A percentile compares a stretch with the other conserved stretches of the same genome.
These are phyloP conservation scores for Heliconius erato DNA, from an alignment of 2,888 invertebrate genomes.

Conservation along the genomic window DNA sequence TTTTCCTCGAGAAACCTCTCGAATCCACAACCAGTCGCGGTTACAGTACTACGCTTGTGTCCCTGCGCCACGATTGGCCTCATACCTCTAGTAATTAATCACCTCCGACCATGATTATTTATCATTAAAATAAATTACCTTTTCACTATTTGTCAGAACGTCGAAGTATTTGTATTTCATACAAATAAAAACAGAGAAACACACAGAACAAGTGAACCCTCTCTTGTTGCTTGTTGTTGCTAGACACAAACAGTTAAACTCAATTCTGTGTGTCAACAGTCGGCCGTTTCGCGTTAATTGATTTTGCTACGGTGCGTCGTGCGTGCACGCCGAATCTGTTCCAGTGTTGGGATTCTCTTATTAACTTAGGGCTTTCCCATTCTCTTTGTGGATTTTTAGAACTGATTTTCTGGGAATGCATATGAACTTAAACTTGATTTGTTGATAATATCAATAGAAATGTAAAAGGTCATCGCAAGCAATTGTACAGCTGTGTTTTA, in stretches of 20 bases:
- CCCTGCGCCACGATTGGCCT: too few relatives aligned
- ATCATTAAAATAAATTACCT: constrained; percentile 21
- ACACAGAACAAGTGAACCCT: constrained; percentile 30
- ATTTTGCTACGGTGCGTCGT: constrained; percentile 55
- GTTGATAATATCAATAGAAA: neutral
- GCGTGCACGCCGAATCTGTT: constrained; percentile 55
- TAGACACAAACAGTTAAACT: constrained; percentile 51
- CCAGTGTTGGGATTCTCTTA: constrained; percentile 55
- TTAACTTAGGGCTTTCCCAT: constrained; percentile 62
- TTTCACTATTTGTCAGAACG: neutral
- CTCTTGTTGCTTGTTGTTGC: constrained; percentile 44
- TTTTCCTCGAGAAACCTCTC: too few relatives aligned
- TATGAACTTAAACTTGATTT: neutral
- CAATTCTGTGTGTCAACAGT: constrained; percentile 51
- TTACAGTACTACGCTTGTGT: too few relatives aligned
- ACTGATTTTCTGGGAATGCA: neutral
- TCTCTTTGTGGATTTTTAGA: constrained; percentile 65
- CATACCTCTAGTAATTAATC: neutral
- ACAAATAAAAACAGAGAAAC: constrained; percentile 12
- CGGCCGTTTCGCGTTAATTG: constrained; percentile 60
- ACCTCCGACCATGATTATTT: neutral
- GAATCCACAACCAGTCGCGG: too few relatives aligned
- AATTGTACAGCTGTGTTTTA: too few relatives aligned
- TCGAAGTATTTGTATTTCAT: constrained; percentile 1
- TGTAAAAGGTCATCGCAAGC: neutral